Evolutionary conservation across 2,113 vertebrate genomes (phyloP).

Genomic region (Prionailurus bengalensis): DNA sequence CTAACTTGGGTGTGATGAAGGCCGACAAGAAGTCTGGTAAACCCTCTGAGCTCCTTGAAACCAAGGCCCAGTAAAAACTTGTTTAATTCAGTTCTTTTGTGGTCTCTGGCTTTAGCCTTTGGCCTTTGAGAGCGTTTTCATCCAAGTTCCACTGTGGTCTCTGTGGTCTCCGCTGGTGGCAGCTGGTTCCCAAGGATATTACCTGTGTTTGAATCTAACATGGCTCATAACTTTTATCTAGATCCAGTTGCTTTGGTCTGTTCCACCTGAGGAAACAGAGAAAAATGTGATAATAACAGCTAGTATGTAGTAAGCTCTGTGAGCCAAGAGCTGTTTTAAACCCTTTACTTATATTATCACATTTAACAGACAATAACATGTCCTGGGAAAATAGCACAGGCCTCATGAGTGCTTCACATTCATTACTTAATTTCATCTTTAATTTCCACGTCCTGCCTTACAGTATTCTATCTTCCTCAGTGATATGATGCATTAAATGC

Average conservation of each 20-base stretch:
- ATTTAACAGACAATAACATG: neutral
- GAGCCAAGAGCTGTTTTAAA: conserved; percentile 15
- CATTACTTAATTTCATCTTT: neutral
- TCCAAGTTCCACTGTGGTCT: conserved; percentile 11
- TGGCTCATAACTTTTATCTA: conserved; percentile 42
- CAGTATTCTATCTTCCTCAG: neutral
- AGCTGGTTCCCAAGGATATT: conserved; percentile 30
- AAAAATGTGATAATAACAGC: conserved; percentile 37
- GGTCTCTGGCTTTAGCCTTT: conserved; percentile 33
- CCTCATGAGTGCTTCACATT: neutral
- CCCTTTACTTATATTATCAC: neutral
- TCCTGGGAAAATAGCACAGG: neutral
- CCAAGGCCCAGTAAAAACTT: neutral
- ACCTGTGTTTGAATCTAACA: conserved; percentile 16
- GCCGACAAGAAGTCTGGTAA: neutral
- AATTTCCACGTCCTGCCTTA: neutral
- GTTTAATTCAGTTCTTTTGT: conserved; percentile 18
- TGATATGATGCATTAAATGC: neutral
- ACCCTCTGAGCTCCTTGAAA: conserved; percentile 5
- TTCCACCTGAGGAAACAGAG: conserved; percentile 13
- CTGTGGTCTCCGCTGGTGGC: conserved; percentile 29
- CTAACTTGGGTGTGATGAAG: neutral
- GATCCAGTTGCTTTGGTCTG: conserved; percentile 5
- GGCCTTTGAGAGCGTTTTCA: conserved; percentile 15
- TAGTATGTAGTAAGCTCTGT: neutral